phyloP scores from a whole-genome alignment of 2,113 vertebrate genomes.

The Cygnus atratus region DNA sequence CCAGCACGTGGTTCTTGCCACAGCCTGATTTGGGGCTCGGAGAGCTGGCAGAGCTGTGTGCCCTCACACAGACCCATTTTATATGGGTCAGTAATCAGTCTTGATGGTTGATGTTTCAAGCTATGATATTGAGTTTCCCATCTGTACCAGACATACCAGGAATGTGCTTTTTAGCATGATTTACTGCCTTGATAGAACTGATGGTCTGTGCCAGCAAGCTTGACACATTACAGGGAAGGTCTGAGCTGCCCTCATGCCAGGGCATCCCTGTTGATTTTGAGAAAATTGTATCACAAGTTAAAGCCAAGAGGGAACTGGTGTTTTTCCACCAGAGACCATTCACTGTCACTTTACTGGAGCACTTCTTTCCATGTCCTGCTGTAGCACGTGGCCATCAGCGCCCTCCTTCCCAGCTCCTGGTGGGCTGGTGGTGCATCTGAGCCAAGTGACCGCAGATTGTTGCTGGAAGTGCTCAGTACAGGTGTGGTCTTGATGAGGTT shows the following conservation, averaged over 20 bases:
- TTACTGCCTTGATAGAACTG: background rate
- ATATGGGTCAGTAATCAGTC: background rate
- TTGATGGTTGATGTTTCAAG: background rate
- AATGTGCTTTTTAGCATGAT: background rate
- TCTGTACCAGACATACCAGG: background rate
- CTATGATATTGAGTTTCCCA: background rate
- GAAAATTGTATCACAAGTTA: background rate
- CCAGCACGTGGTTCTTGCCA: accelerated
- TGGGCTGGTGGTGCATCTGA: background rate
- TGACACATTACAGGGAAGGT: background rate
- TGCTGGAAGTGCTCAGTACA: background rate
- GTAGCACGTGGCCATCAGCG: background rate
- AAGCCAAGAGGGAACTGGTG: accelerated
- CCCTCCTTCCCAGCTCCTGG: background rate
- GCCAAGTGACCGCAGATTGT: background rate
- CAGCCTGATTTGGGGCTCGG: background rate
- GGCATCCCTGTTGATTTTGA: background rate
- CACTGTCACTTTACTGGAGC: accelerated
- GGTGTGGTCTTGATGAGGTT: background rate
- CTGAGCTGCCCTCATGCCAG: background rate
- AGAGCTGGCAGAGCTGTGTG: background rate
- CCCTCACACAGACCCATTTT: background rate
- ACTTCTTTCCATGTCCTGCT: background rate
- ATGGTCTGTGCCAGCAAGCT: background rate
- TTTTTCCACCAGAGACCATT: background rate